Evolutionary conservation across 2,113 vertebrate species (phyloP).

Genomic region (Chrysochloris asiatica): DNA sequence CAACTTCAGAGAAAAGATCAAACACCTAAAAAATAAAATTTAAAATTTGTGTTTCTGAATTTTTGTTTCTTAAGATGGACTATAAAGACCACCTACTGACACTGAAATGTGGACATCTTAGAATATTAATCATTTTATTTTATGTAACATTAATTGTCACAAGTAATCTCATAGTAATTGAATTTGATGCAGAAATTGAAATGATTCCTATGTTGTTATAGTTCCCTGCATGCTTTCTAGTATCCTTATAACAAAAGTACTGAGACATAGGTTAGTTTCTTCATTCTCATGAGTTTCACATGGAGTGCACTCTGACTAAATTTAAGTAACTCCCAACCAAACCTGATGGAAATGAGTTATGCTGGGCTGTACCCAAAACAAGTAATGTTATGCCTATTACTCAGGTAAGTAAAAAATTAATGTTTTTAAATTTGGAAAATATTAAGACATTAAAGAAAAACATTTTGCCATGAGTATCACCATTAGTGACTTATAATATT

Average conservation of each 20-base stretch:
- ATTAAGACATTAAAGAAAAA: background rate
- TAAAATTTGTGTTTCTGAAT: background rate
- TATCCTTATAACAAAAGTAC: background rate
- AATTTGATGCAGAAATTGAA: fast-evolving
- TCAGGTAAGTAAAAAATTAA: background rate
- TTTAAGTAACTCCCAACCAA: background rate
- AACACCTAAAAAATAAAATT: background rate
- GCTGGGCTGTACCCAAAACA: background rate
- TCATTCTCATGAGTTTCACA: background rate
- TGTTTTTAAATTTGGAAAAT: background rate
- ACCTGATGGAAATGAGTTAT: background rate
- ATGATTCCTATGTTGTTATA: fast-evolving
- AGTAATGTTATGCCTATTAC: background rate
- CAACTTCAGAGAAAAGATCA: constrained; percentile 23
- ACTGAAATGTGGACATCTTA: background rate
- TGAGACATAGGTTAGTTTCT: background rate
- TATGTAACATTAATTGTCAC: fast-evolving
- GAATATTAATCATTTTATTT: background rate
- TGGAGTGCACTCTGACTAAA: background rate
- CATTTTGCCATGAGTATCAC: background rate
- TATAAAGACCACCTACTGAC: background rate
- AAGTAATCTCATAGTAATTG: background rate
- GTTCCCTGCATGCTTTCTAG: too few species aligned
- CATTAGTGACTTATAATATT: background rate
- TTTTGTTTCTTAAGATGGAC: background rate